Base-by-base conservation (phyloP, 2,797 vertebrate genomes). In the Chiloscyllium punctatum region DNA sequence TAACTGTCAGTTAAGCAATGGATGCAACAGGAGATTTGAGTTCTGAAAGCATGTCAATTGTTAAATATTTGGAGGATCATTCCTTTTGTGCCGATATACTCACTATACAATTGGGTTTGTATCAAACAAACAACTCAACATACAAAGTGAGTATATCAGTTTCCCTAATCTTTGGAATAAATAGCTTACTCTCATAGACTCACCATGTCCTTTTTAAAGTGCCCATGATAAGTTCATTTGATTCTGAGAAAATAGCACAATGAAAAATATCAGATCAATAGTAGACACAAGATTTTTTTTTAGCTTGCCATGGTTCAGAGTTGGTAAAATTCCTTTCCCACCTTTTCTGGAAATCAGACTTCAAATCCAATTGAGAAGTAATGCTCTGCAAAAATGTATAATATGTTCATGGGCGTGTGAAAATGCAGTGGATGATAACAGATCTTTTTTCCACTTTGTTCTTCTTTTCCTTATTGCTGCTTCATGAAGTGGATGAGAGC, bases 401-500 rank as follows among this genome's bases (percentile, higher is more conserved):
- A 62, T 62, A 62, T 13, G 1, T 62, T 9, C 7, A 9, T 62
- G 57, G 57, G 57, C 57, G 11, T 13, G 9, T 62, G 57, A 62
- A 30, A 95, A 33, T 77, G 51, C 42, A 21, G 6, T 74, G 4
- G 90, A 72, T 23, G 77, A 57, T 77, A 95, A 95, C 53, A 5
- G 11, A 15, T 74, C 2, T 77, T 71, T 48, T 91, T 69, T 25
- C 51, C 62, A 69, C 21, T 77, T 53, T 95, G 27, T 94, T 71
- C 71, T 95, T 95, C 57, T 48, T 95, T 51, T 57, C 69, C 51
- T 33, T 6, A 16, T 21, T 51, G 42, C n/a, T 30, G 71, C 53
- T 77, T 51, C 53, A 33, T 95, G 30, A 95, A 95, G 94, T 95
- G 94, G 94, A 95, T 98, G 96, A 96, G 68, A 82, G 96, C 96